Base-by-base conservation (phyloP, 2,113 vertebrate species). In the Euleptes europaea region DNA sequence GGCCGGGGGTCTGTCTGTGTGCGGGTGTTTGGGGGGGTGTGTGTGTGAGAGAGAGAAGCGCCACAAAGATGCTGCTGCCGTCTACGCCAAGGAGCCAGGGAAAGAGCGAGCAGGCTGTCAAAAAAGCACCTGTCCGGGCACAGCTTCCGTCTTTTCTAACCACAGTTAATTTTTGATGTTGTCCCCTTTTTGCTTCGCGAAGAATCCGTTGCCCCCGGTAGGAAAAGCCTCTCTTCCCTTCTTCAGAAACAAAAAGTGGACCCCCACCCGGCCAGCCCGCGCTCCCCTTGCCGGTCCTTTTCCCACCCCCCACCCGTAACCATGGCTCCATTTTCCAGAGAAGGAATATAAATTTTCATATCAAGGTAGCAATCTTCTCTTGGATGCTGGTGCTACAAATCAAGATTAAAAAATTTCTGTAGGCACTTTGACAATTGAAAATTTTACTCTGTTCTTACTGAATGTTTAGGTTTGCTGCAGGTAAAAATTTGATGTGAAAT, bases 371-470 rank as follows among this genome's bases (percentile, higher is more conserved):
- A 0, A 84, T 93, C 86, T 1, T 88, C 88, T 84, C 33, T 35
- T 73, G 76, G 80, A 84, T 76, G 71, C 91, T 93, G 84, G 63
- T 74, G 31, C 35, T 89, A 84, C 42, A 92, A 94, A 92, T 78
- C 10, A 80, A 78, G 9, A 6, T 44, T 26, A 51, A 90, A 92
- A 72, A 31, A n/a, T 75, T n/a, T 15, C 1, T 11, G n/a, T 81
- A 67, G 17, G 54, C 54, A 7, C 87, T 75, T 75, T 88, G 5
- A 54, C 65, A 11, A 14, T 38, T 73, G 33, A 85, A 82, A 83
- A 84, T 57, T 31, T 0, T 0, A 1, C 8, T 44, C 19, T 47
- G 51, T 17, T 73, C 65, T 33, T 47, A 51, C 5, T 44, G 8
- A n/a, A 12, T 42, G 38, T 40, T 80, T 63, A 28, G 28, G 23